These are phyloP conservation scores for Promerops cafer DNA, from an alignment of 2,113 vertebrate genomes.

Conservation along the genomic window DNA sequence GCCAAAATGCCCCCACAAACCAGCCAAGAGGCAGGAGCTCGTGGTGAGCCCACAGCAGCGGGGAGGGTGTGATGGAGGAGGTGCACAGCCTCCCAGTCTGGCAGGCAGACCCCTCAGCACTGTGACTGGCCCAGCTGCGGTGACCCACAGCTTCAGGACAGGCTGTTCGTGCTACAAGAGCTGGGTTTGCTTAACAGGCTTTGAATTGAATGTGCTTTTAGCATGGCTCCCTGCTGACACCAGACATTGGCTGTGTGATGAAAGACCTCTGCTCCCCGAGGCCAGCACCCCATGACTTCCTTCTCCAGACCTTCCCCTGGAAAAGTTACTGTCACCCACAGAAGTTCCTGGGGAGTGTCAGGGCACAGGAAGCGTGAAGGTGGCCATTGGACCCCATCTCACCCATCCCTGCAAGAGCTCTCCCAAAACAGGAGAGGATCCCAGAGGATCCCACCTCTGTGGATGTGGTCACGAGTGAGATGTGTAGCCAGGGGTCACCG, in stretches of 20 bases:
- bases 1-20: not conserved
- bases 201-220: conserved; percentile 25
- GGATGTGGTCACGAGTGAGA: not conserved
- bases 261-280: conserved; percentile 3
- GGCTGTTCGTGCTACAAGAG: conserved; percentile 1
- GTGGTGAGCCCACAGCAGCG: accelerated
- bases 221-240: not conserved
- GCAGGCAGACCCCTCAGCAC: not conserved
- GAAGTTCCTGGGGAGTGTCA: not conserved
- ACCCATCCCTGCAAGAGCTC: not conserved
- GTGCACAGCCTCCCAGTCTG: too few relatives aligned
- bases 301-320: not conserved
- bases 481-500: accelerated
- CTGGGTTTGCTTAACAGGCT: not conserved
- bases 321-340: not conserved
- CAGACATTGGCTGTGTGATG: not conserved
- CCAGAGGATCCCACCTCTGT: not conserved
- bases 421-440: not conserved
- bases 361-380: not conserved
- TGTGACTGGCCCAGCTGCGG: accelerated
- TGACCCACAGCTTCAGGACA: conserved; percentile 27
- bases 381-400: not conserved
- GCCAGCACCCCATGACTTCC: not conserved
- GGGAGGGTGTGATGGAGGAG: not conserved
- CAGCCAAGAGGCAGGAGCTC: not conserved